Conservation (phyloP, 2,888 invertebrate genomes). For the Trichopria drosophilae region DNA sequence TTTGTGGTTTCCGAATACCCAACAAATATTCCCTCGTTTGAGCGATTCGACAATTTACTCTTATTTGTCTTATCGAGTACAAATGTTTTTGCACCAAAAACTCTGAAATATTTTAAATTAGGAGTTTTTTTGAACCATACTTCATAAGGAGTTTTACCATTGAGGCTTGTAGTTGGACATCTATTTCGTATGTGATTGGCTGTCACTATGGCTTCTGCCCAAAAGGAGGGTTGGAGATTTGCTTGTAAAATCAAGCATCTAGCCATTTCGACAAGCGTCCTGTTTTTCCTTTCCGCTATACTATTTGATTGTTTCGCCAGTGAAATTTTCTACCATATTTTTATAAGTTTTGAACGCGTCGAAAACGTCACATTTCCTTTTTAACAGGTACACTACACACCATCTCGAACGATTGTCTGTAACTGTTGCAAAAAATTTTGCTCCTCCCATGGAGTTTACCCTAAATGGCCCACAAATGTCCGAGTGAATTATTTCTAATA, state of each 20-base stretch:
- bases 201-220: conserved; percentile 43
- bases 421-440: conserved; percentile 31
- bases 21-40: conserved; percentile 20
- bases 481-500: conserved; percentile 31
- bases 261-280: conserved; percentile 40
- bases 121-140: conserved; percentile 30
- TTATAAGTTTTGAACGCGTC: conserved; percentile 30
- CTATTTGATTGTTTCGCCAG: conserved; percentile 35
- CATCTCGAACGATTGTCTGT: conserved; percentile 27
- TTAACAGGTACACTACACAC: conserved; percentile 20
- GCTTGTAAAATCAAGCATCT: conserved; percentile 39
- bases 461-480: conserved; percentile 38
- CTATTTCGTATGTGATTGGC: conserved; percentile 41
- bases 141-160: conserved; percentile 35
- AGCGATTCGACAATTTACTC: conserved; percentile 22
- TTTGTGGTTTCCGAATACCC: conserved; percentile 28
- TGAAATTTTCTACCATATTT: conserved; percentile 19
- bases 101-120: conserved; percentile 29
- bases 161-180: conserved; percentile 29
- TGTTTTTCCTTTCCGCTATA: conserved; percentile 40
- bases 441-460: conserved; percentile 25
- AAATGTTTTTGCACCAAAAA: conserved; percentile 30
- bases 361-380: conserved; percentile 25
- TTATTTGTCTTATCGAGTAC: conserved; percentile 18
- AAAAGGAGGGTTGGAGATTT: conserved; percentile 36